Evolutionary conservation across 30 jellyfish, hydroid and myxozoan genomes (phyloP), one percentile per base, ranked within the genome.

Genomic region (Aurelia sp.): DNA sequence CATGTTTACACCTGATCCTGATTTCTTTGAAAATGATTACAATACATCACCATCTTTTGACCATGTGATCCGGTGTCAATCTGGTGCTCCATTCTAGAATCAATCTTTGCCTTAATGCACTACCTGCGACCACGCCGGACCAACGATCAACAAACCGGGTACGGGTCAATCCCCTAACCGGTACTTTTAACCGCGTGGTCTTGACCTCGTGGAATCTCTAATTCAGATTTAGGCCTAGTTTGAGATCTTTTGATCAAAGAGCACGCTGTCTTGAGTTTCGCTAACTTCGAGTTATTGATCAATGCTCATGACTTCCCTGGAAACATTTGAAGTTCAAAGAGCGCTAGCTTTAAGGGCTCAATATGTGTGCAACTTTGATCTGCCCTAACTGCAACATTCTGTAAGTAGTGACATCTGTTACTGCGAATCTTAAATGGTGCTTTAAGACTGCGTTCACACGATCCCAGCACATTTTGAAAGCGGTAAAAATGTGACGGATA

Each of bases 61-160:
- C 86, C 93, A 84, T 73, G 93, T 72, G 93, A 84, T 72, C 87
- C 60, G 50, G 27, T 21, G 67, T 64, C 31, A 0, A 35, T 57
- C 93, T 58, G 93, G 93, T 84, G 93, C 76, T 74, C 63, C 74
- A 84, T 84, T 84, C 75, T 60, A 53, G 30, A 13, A 27, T 51
- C 35, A 40, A 73, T 60, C 82, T 60, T 73, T 72, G 87, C 69
- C 82, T 84, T 52, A 63, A 84, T 73, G 83, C 82, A 30, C 35
- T 44, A 84, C 93, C 93, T 41, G 93, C 82, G 87, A 61, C 87
- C 93, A 84, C 87, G 93, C 93, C 63, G 75, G 86, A 35, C 93
- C 86, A 71, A 62, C 31, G 93, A 84, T 84, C 93, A 84, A 71
- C 87, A 84, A 50, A 47, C 93, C 50, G 93, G 86, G 73, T 62